Evolutionary conservation across 2,888 invertebrate species (phyloP).

Genomic region (Tinea semifulvella): DNA sequence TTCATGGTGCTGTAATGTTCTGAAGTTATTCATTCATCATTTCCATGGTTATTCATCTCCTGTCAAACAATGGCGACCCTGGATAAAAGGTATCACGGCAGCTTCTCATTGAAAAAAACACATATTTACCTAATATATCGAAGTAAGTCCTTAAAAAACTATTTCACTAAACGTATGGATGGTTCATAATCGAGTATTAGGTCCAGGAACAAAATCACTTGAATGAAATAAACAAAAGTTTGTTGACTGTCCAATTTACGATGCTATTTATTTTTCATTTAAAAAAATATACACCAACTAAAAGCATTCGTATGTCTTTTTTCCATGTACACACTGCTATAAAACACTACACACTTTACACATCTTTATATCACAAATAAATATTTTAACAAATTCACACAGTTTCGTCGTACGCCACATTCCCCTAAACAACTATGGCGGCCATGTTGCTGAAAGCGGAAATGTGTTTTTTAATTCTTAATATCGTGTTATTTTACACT

Average conservation of each 20-base stretch:
- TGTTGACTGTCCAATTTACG: conserved; percentile 66
- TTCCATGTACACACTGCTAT: conserved; percentile 60
- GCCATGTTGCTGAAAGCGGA: conserved; percentile 64
- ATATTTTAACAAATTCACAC: conserved; percentile 61
- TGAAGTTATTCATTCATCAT: conserved; percentile 6
- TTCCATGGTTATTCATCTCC: conserved; percentile 26
- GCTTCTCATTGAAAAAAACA: conserved; percentile 28
- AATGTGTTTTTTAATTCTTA: conserved; percentile 22
- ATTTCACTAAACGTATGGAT: conserved; percentile 49
- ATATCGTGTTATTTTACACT: background rate
- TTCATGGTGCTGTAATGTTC: conserved; percentile 5
- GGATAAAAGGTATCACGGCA: conserved; percentile 33
- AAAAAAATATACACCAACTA: conserved; percentile 53
- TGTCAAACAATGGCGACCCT: conserved; percentile 66
- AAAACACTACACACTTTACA: conserved; percentile 57
- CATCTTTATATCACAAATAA: conserved; percentile 58
- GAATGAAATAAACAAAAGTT: conserved; percentile 65
- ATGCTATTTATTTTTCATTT: conserved; percentile 46
- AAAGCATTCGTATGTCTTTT: conserved; percentile 44
- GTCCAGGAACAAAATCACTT: conserved; percentile 51
- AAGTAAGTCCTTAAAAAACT: conserved; percentile 55
- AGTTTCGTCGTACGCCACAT: conserved; percentile 65
- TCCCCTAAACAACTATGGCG: conserved; percentile 65
- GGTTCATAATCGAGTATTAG: conserved; percentile 57
- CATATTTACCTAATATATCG: conserved; percentile 58